These are phyloP conservation scores for Ivindomyrus marchei DNA, from an alignment of 2,113 vertebrate species.

Conservation along the genomic window DNA sequence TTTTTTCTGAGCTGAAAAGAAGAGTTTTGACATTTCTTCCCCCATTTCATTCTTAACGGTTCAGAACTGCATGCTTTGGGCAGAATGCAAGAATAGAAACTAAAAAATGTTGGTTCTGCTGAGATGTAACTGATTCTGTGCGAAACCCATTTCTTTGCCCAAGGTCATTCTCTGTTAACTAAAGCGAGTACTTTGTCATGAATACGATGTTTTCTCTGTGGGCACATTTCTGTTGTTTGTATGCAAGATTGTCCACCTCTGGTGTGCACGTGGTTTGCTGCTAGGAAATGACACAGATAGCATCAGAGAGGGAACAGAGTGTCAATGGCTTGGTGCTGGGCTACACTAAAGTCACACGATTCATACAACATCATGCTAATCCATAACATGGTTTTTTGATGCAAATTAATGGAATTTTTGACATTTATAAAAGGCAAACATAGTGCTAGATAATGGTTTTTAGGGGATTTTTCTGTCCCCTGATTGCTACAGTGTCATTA, in stretches of 20 bases:
- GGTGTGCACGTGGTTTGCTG: neutral
- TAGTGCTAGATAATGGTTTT: neutral
- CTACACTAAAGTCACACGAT: neutral
- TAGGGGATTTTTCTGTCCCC: neutral
- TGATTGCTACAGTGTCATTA: neutral
- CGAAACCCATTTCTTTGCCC: neutral
- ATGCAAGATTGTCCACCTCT: neutral
- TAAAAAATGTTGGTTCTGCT: neutral
- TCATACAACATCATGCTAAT: neutral
- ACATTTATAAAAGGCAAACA: neutral
- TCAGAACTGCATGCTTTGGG: neutral
- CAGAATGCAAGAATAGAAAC: constrained; percentile 6
- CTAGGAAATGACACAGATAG: neutral
- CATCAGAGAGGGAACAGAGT: neutral
- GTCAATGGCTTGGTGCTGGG: neutral
- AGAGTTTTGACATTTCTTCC: neutral
- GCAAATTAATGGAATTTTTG: neutral
- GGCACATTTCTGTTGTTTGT: neutral
- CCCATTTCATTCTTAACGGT: neutral
- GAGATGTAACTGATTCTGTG: constrained; percentile 1
- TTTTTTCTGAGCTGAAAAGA: neutral
- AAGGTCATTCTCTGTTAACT: neutral
- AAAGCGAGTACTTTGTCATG: neutral
- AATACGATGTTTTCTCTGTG: neutral
- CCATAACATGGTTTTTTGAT: neutral